Conservation (phyloP, 2,888 invertebrate species). For the Drosophila siamana region DNA sequence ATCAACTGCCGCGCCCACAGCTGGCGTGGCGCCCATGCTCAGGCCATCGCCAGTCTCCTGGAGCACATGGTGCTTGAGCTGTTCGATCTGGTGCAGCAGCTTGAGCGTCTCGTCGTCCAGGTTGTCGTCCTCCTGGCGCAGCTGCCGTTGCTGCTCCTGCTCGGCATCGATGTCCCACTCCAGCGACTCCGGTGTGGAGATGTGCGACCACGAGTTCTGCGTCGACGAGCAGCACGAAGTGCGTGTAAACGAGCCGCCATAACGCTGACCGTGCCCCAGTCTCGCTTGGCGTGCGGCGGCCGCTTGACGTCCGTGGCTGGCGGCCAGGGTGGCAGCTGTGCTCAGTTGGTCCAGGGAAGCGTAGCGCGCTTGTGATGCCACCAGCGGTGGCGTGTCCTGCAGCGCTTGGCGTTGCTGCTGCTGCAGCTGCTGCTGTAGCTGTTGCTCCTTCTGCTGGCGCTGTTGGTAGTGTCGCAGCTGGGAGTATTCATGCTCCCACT, state of each 20-base stretch:
- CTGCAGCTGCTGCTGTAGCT: constrained; percentile 29
- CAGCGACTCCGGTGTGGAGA: constrained; percentile 89
- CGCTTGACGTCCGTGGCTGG: constrained; percentile 44
- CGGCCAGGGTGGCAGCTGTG: constrained; percentile 55
- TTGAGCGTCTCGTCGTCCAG: constrained; percentile 89
- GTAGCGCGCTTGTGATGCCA: constrained; percentile 47
- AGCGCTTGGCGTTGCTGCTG: constrained; percentile 25
- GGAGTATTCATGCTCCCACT: constrained; percentile 89
- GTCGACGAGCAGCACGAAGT: constrained; percentile 85
- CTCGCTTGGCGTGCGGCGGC: constrained; percentile 43
- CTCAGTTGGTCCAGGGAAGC: constrained; percentile 71
- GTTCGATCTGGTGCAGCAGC: constrained; percentile 89
- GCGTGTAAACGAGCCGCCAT: constrained; percentile 78
- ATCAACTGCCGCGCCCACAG: constrained; percentile 53
- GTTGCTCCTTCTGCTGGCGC: constrained; percentile 49
- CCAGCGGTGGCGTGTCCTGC: constrained; percentile 37
- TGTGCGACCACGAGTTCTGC: constrained; percentile 87
- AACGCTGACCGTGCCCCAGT: constrained; percentile 52
- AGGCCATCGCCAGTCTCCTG: constrained; percentile 88
- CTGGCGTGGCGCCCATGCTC: constrained; percentile 40
- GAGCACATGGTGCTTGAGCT: constrained; percentile 88
- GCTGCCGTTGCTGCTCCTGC: constrained; percentile 81
- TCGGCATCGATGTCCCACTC: constrained; percentile 89
- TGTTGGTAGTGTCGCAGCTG: constrained; percentile 65
- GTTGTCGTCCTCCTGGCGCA: constrained; percentile 86